Percentiles rank a stretch among this genome's conserved stretches.
Conservation (phyloP, 2,888 invertebrate genomes). For the Cephalotes varians region DNA sequence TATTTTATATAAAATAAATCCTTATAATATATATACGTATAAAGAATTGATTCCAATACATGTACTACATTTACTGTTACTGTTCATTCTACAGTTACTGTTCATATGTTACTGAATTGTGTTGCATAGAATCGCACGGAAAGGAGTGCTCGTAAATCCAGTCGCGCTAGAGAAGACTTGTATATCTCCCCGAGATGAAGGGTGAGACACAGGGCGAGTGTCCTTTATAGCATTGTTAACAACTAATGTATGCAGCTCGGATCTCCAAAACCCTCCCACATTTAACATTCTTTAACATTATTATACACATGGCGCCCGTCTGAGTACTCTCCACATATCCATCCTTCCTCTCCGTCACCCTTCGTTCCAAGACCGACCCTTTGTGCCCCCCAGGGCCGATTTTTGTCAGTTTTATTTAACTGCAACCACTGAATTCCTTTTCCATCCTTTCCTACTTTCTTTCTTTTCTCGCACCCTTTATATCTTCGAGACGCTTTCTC, state of each 20-base stretch:
- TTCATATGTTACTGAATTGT: conserved; percentile 67
- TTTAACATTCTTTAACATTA: conserved; percentile 86
- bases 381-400: conserved; percentile 68
- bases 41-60: neutral
- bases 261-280: conserved; percentile 78
- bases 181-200: conserved; percentile 47
- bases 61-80: conserved; percentile 44
- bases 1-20: neutral
- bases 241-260: conserved; percentile 85
- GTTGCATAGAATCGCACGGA: conserved; percentile 81
- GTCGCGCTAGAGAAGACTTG: conserved; percentile 64
- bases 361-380: conserved; percentile 63
- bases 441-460: conserved; percentile 35
- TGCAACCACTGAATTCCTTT: conserved; percentile 75
- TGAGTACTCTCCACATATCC: conserved; percentile 66
- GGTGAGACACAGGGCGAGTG: conserved; percentile 81
- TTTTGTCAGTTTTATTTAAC: conserved; percentile 77
- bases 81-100: conserved; percentile 56
- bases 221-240: conserved; percentile 86
- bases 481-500: conserved; percentile 43
- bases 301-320: conserved; percentile 85
- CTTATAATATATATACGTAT: neutral
- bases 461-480: conserved; percentile 35
- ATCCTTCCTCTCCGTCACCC: conserved; percentile 51
- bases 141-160: conserved; percentile 82